Evolutionary conservation across 2,888 invertebrate genomes (phyloP).

Genomic region (Serrognathus titanus): DNA sequence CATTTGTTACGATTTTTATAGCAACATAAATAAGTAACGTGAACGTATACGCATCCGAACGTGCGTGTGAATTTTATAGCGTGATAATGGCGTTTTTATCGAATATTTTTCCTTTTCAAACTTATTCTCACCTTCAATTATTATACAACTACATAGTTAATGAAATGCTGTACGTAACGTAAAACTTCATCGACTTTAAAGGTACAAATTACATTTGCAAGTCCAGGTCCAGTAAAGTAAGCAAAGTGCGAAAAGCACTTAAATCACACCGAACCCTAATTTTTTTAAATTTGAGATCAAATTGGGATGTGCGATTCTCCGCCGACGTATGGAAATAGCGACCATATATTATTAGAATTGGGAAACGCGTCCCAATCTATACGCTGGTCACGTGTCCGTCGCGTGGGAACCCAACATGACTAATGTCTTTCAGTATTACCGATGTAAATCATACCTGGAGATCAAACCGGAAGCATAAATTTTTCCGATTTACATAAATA

Average conservation of each 20-base stretch:
- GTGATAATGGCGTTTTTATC: too few relatives aligned
- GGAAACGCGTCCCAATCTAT: slow-evolving; percentile 11
- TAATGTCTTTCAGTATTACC: slow-evolving; percentile 23
- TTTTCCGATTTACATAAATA: too few relatives aligned
- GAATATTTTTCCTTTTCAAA: too few relatives aligned
- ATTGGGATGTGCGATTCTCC: slow-evolving; percentile 21
- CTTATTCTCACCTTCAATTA: too few relatives aligned
- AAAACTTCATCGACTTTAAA: too few relatives aligned
- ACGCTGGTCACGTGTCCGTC: slow-evolving; percentile 25
- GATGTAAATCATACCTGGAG: slow-evolving; percentile 20
- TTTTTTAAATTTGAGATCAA: slow-evolving; percentile 21
- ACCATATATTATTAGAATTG: slow-evolving; percentile 22
- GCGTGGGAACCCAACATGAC: slow-evolving; percentile 24
- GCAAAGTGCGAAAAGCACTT: slow-evolving; percentile 13
- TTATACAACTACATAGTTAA: too few relatives aligned
- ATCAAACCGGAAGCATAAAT: too few relatives aligned
- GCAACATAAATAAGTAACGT: neutral
- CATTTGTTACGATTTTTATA: slow-evolving; percentile 4
- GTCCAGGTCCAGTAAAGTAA: neutral
- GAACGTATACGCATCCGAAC: too few relatives aligned
- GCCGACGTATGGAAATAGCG: slow-evolving; percentile 27
- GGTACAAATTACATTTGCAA: too few relatives aligned
- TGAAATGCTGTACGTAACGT: too few relatives aligned
- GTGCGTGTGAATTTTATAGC: too few relatives aligned
- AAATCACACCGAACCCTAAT: slow-evolving; percentile 22